Evolutionary conservation across 2,797 vertebrate genomes (phyloP).

Genomic region (Cetoscarus ocellatus): DNA sequence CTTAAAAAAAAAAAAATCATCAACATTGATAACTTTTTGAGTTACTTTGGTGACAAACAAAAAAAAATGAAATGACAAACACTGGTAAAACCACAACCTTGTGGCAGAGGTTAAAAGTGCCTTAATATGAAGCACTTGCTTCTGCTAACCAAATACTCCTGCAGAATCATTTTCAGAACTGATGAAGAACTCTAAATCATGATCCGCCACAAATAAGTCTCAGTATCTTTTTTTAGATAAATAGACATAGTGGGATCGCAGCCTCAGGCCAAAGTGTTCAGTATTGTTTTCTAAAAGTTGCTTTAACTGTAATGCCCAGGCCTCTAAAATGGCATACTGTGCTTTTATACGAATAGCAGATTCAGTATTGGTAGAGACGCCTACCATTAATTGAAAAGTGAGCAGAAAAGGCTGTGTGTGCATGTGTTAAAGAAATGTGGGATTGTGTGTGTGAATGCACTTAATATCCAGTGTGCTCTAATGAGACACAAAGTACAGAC

Average conservation of each 20-base stretch:
- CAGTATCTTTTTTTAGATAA: constrained; percentile 68
- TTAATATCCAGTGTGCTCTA: constrained; percentile 70
- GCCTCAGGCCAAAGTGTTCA: constrained; percentile 46
- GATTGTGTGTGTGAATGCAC: constrained; percentile 29
- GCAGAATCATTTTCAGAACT: background rate
- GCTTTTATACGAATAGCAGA: constrained; percentile 62
- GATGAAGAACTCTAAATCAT: background rate
- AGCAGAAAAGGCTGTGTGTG: constrained; percentile 31
- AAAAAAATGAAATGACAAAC: too few relatives aligned
- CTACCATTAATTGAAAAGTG: constrained; percentile 62
- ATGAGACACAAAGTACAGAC: constrained; percentile 78
- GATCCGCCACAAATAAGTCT: too few relatives aligned
- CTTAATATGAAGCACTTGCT: too few relatives aligned
- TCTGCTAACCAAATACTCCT: too few relatives aligned
- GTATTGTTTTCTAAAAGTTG: constrained; percentile 64
- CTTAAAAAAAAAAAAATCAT: too few relatives aligned
- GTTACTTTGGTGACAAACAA: too few relatives aligned
- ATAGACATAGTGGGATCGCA: constrained; percentile 45
- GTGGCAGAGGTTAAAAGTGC: too few relatives aligned
- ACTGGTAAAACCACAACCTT: too few relatives aligned
- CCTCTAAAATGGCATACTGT: constrained; percentile 61
- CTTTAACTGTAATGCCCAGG: constrained; percentile 48
- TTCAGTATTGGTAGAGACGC: constrained; percentile 52
- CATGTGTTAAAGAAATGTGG: constrained; percentile 4
- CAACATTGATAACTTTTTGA: too few relatives aligned